These are phyloP conservation scores for Danaus plexippus DNA, from an alignment of 1,140 invertebrate genomes.

Conservation along the genomic window DNA sequence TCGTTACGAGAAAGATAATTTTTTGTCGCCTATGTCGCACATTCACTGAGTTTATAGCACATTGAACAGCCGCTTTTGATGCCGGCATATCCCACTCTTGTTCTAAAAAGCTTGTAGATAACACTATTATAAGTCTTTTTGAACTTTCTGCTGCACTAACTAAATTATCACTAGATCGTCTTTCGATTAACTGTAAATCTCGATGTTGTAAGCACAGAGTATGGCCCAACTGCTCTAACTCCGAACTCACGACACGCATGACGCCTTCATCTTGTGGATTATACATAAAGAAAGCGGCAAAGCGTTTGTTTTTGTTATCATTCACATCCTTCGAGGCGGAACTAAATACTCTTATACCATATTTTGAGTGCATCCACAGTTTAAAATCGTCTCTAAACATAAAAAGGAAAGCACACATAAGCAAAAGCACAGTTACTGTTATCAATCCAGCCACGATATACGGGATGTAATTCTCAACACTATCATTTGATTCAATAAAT, in stretches of 20 bases:
- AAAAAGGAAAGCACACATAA: conserved; percentile 83
- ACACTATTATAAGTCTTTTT: conserved; percentile 79
- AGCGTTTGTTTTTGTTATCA: conserved; percentile 75
- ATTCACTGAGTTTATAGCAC: conserved; percentile 80
- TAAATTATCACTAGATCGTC: conserved; percentile 81
- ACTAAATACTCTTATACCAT: conserved; percentile 85
- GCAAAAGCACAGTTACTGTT: conserved; percentile 80
- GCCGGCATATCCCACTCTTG: conserved; percentile 83
- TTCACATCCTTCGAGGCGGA: conserved; percentile 74
- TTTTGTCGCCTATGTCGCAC: conserved; percentile 81
- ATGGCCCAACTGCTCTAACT: conserved; percentile 81
- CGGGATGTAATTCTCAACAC: conserved; percentile 79
- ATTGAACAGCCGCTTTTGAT: conserved; percentile 79
- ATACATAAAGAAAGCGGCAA: conserved; percentile 91
- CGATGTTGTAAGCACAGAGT: conserved; percentile 87
- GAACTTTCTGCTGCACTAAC: conserved; percentile 84
- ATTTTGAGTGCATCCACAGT: conserved; percentile 90
- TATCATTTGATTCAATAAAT: conserved; percentile 68
- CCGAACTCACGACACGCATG: conserved; percentile 81
- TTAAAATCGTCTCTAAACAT: conserved; percentile 88
- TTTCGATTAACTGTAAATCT: conserved; percentile 78
- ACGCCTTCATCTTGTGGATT: conserved; percentile 88
- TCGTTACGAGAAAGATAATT: conserved; percentile 80
- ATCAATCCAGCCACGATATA: conserved; percentile 84
- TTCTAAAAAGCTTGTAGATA: conserved; percentile 81